These are phyloP conservation scores for Baryphthengus martii DNA, from an alignment of 2,113 vertebrate species.

Conservation along the genomic window DNA sequence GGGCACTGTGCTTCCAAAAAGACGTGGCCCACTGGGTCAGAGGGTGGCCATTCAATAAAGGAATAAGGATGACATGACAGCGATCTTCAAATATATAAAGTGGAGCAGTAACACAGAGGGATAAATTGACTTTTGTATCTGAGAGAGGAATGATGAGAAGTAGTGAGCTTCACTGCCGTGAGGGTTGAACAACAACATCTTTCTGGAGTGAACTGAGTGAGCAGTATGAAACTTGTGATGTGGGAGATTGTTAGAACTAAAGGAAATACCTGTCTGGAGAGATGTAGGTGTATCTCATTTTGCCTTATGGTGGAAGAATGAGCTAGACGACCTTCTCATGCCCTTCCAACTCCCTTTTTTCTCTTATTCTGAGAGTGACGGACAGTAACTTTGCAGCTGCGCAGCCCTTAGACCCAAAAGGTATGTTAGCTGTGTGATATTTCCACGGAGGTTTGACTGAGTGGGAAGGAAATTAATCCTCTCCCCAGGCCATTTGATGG, in stretches of 20 bases:
- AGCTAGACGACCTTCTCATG: not conserved
- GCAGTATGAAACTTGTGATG: not conserved
- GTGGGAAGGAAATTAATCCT: not conserved
- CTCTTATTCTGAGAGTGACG: not conserved
- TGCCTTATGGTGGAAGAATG: not conserved
- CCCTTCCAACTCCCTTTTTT: not conserved
- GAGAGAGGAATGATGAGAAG: not conserved
- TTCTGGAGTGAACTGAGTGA: not conserved
- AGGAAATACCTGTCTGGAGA: not conserved
- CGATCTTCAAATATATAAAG: not conserved
- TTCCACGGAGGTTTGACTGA: not conserved
- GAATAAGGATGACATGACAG: not conserved
- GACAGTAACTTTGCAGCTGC: not conserved
- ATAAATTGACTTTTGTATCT: not conserved
- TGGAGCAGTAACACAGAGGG: not conserved
- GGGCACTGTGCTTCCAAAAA: not conserved
- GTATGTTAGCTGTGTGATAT: not conserved
- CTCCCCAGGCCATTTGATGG: not conserved
- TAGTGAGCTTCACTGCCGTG: not conserved
- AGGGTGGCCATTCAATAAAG: not conserved
- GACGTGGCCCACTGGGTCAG: not conserved
- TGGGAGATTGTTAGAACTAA: not conserved
- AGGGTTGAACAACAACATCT: not conserved
- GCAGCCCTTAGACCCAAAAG: not conserved
- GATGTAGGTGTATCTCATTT: not conserved